These are phyloP conservation scores for Falco novaeseelandiae DNA, from an alignment of 2,797 vertebrate species.

Conservation along the genomic window DNA sequence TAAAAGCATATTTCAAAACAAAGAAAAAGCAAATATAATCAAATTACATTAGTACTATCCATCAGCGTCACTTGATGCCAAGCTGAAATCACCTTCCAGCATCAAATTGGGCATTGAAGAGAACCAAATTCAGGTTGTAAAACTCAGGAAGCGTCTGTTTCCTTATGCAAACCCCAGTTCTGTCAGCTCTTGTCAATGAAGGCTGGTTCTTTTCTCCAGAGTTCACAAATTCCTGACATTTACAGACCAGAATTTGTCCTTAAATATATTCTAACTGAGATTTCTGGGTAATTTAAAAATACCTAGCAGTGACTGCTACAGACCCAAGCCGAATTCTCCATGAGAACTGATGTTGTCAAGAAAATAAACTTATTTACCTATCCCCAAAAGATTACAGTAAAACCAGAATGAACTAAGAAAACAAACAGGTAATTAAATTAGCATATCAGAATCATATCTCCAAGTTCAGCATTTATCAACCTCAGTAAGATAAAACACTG, in stretches of 20 bases:
- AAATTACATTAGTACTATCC: background rate
- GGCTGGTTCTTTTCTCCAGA: background rate
- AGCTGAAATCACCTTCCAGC: background rate
- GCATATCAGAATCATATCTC: background rate
- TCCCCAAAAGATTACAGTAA: background rate
- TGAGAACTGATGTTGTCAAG: background rate
- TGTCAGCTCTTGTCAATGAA: background rate
- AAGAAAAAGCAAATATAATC: slow-evolving; percentile 5
- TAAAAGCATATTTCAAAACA: slow-evolving; percentile 11
- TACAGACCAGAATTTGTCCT: background rate
- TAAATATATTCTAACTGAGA: background rate
- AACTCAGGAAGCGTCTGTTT: background rate
- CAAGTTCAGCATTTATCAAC: background rate
- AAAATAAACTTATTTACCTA: background rate
- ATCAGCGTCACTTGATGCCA: background rate
- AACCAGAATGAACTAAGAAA: background rate
- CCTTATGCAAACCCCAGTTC: background rate
- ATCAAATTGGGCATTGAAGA: background rate
- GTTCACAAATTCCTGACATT: background rate
- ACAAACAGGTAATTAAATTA: background rate
- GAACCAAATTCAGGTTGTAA: background rate
- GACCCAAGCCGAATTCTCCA: background rate
- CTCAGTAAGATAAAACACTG: background rate
- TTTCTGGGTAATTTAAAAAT: background rate
- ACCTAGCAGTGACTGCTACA: background rate